These are phyloP conservation scores for Eurois occulta DNA, from an alignment of 2,888 invertebrate species.

Conservation along the genomic window DNA sequence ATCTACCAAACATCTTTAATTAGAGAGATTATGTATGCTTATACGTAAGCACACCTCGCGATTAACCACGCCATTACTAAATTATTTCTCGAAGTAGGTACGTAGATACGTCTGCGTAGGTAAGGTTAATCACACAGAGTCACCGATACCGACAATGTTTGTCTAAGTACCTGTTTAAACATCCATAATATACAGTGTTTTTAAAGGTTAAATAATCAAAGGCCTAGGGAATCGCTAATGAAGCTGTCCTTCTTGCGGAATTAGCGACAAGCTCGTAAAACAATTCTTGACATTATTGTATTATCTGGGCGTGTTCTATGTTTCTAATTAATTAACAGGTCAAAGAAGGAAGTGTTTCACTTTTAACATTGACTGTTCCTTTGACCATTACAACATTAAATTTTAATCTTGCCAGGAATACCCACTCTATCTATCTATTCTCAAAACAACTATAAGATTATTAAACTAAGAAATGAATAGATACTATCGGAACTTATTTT, in stretches of 20 bases:
- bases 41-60: slow-evolving; percentile 2
- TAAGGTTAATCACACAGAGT: slow-evolving; percentile 30
- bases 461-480: background rate
- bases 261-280: slow-evolving; percentile 48
- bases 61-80: slow-evolving; percentile 20
- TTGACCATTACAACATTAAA: background rate
- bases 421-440: background rate
- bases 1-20: slow-evolving; percentile 16
- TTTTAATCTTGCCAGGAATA: background rate
- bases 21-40: slow-evolving; percentile 11
- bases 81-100: slow-evolving; percentile 19
- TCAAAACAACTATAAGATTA: background rate
- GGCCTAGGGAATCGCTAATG: slow-evolving; percentile 43
- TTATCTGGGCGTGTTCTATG: slow-evolving; percentile 38
- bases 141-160: slow-evolving; percentile 20
- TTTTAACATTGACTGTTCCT: slow-evolving; percentile 19
- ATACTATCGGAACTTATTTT: slow-evolving; percentile 7
- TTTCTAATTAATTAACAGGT: slow-evolving; percentile 50
- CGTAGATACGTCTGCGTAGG: background rate
- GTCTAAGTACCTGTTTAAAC: slow-evolving; percentile 17
- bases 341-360: slow-evolving; percentile 32
- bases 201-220: slow-evolving; percentile 44
- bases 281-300: slow-evolving; percentile 48
- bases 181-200: slow-evolving; percentile 10
- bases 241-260: slow-evolving; percentile 56